Evolutionary conservation across 2,797 vertebrate species (phyloP), one percentile per base, ranked within the genome.

Genomic region (Cottoperca gobio): DNA sequence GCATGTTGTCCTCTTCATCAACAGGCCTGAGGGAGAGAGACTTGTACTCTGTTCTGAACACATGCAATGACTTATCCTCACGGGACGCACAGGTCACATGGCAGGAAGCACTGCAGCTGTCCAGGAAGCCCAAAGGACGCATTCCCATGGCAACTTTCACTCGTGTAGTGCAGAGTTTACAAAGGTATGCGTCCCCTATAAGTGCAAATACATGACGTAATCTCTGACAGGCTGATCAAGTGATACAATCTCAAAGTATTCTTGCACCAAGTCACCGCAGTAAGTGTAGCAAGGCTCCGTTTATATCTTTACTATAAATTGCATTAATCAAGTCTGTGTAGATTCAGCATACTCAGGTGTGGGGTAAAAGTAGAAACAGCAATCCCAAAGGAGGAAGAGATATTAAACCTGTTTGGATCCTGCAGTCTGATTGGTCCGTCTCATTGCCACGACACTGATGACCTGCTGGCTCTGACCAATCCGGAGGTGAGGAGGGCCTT

Each of bases 21-120:
- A 2, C 83, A 98, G 97, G 96, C 6, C 84, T 98, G 76, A 94
- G 89, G 16, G 95, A 96, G 86, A 86, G 92, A 61, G 96, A 96
- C 76, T 90, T 98, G 10, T 96, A 95, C 46, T 84, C 87, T n/a
- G 55, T 97, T 12, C 86, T 97, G 77, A 94, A 93, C 87, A 91
- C 87, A 0, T 94, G 94, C 82, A 94, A 82, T n/a, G 79, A 92
- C 85, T 71, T 91, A 21, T 73, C 67, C 37, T 78, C 93, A 6
- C 64, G 53, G n/a, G 82, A 55, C 0, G 46, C 52, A 40, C 54
- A 4, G 28, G 19, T 84, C 63, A 82, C 79, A 13, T 96, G 95
- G 96, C 80, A 93, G 63, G 85, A 95, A 69, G 90, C 86, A 16
- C 76, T 96, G 61, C 55, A 81, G 24, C 84, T 92, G 43, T 91